Evolutionary conservation across 2,797 vertebrate genomes (phyloP).

Genomic region (Myotis planiceps): DNA sequence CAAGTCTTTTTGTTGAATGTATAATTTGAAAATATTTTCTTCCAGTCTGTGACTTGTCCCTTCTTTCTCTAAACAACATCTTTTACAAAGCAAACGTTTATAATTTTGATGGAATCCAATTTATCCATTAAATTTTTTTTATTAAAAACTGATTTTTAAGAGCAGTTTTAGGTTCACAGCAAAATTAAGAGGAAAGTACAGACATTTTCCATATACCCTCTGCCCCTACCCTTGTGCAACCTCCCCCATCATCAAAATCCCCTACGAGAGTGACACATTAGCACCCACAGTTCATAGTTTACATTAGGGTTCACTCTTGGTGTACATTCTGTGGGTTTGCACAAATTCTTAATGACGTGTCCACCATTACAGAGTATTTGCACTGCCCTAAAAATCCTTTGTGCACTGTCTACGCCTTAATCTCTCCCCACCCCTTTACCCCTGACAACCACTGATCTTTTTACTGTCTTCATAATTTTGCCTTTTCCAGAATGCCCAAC

Average conservation of each 20-base stretch:
- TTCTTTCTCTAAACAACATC: neutral
- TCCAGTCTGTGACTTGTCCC: neutral
- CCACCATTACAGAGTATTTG: neutral
- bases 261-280: neutral
- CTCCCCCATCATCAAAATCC: neutral
- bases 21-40: constrained; percentile 35
- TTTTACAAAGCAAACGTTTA: constrained; percentile 36
- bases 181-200: neutral
- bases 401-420: neutral
- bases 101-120: neutral
- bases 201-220: neutral
- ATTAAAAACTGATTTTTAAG: neutral
- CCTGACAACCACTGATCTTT: neutral
- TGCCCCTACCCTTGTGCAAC: neutral
- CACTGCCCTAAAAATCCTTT: neutral
- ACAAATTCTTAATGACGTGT: neutral
- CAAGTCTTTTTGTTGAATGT: neutral
- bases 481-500: neutral
- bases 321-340: neutral
- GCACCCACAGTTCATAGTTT: neutral
- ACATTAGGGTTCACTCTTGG: neutral
- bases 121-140: neutral
- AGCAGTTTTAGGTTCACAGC: constrained; percentile 16
- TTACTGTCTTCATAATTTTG: neutral
- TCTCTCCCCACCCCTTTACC: neutral